Base-by-base conservation (phyloP, 2,113 vertebrate species). In the Apodemus sylvaticus region DNA sequence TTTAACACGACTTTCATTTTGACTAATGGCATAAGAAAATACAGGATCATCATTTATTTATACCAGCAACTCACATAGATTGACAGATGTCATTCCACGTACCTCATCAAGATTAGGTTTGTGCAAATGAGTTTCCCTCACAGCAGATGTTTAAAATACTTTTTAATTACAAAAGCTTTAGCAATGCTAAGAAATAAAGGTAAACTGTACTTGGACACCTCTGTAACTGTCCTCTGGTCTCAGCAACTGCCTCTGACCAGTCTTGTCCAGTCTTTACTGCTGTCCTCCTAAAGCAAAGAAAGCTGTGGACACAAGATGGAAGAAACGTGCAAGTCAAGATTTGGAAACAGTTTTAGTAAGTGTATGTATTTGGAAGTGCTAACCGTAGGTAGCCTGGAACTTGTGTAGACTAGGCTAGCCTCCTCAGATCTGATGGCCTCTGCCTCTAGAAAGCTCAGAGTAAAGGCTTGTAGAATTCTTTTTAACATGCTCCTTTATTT, bases 141-240 rank as follows among this genome's bases (percentile, higher is more conserved):
- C 0, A 60, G 31, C 13, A 48, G 11, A 62, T 87, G 76, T 82
- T 90, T 36, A 2, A 55, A 90, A 92, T 88, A 81, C 34, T 53
- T 91, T 87, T 93, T 62, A 89, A 83, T 93, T 86, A 70, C 31
- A 96, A 92, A 92, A 88, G 53, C 39, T 82, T 91, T 7, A 79
- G 66, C 11, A 39, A 29, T 20, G 29, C 94, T 31, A 53, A 95
- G 26, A 96, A 76, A 53, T 58, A 78, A 9, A 68, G 36, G 79
- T 10, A 71, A 45, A 9, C 36, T 88, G 5, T 68, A 3, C 53
- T 58, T 31, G 45, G 71, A 74, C 20, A 42, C 92, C 22, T 17
- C 1, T 60, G 19, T 87, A 36, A 11, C n/a, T 42, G 11, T 88
- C 42, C 48, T 82, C 71, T 7, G 53, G 9, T 93, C 93, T 94